A percentile compares a stretch with the other conserved stretches of the same genome.
Evolutionary conservation across 2,888 invertebrate genomes (phyloP).

Genomic region (Agrochola lota): DNA sequence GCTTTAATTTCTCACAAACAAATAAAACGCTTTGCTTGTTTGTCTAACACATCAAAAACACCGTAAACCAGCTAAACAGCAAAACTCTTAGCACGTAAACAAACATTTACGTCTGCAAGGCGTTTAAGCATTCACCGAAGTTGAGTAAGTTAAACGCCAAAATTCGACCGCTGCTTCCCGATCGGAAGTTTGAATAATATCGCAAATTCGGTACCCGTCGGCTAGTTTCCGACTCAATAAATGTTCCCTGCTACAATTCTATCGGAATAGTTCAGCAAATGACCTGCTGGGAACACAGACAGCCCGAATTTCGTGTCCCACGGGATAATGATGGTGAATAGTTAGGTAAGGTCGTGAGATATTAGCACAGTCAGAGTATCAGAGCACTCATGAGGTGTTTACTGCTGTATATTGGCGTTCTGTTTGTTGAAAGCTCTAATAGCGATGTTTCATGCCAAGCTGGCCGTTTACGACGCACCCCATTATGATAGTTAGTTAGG

Average conservation of each 20-base stretch:
- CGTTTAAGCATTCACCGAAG: constrained; percentile 32
- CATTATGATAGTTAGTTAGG: neutral
- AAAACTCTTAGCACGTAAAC: constrained; percentile 18
- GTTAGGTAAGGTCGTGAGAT: constrained; percentile 29
- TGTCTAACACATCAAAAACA: constrained; percentile 26
- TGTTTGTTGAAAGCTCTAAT: no score
- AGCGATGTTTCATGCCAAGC: neutral
- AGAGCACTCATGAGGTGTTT: neutral
- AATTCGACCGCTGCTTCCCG: constrained; percentile 36
- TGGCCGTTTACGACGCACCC: neutral
- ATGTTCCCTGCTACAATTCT: constrained; percentile 41
- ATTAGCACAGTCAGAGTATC: constrained; percentile 16
- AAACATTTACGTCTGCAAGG: constrained; percentile 41
- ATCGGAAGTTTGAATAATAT: constrained; percentile 59
- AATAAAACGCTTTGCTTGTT: constrained; percentile 27
- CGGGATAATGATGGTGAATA: constrained; percentile 37
- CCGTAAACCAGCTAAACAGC: constrained; percentile 5
- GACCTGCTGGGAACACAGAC: constrained; percentile 43
- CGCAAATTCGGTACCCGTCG: constrained; percentile 38
- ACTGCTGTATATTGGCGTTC: neutral
- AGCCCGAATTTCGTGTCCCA: constrained; percentile 26
- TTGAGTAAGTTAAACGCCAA: constrained; percentile 29
- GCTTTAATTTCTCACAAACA: constrained; percentile 25
- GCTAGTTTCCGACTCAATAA: constrained; percentile 52
- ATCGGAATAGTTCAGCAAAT: constrained; percentile 44